Percentiles rank a stretch among this genome's conserved stretches.
These are phyloP conservation scores for Ceyx erithaca DNA, from an alignment of 2,797 vertebrate species.

Conservation along the genomic window DNA sequence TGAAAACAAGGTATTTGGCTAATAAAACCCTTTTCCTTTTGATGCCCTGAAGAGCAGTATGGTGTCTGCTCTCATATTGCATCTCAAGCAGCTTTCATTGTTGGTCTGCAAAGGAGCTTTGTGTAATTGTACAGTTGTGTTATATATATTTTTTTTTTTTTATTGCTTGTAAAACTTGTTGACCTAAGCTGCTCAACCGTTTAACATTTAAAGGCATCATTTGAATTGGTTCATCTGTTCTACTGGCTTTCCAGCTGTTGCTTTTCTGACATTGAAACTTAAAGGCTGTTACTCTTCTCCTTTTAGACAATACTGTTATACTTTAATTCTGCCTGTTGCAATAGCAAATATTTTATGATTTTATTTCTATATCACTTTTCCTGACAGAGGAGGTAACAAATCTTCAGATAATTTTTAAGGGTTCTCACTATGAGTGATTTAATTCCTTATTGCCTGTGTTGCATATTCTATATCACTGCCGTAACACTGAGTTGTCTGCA, in stretches of 20 bases:
- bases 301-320: neutral
- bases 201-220: neutral
- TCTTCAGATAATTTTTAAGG: neutral
- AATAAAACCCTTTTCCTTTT: conserved; percentile 38
- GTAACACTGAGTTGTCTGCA: neutral
- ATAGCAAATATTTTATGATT: neutral
- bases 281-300: neutral
- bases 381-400: neutral
- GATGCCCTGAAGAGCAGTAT: neutral
- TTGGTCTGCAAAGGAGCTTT: neutral
- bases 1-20: conserved; percentile 25
- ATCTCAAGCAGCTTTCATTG: neutral
- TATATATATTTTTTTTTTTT: neutral
- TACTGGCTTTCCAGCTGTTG: neutral
- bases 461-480: fast-evolving
- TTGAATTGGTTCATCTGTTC: neutral
- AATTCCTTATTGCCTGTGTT: neutral
- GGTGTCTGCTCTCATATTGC: neutral
- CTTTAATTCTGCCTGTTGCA: neutral
- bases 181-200: neutral
- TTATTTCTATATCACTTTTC: neutral
- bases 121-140: neutral
- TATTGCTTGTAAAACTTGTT: neutral
- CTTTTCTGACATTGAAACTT: neutral
- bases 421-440: neutral